Evolutionary conservation across 2,888 invertebrate species (phyloP).

Genomic region (Tachina fera): DNA sequence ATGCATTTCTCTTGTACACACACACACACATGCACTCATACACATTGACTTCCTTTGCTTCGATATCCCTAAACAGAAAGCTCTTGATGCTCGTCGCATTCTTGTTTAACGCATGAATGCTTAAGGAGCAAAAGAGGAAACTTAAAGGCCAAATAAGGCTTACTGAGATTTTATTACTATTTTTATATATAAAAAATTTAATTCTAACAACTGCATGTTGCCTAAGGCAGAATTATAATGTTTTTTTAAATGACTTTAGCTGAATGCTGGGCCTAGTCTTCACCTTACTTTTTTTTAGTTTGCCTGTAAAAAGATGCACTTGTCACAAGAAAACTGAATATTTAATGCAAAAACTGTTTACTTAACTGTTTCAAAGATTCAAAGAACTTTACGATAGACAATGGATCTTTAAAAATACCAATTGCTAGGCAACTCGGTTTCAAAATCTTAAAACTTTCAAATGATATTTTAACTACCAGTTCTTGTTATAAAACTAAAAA

Average conservation of each 20-base stretch:
- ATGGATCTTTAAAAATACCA: background rate
- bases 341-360: background rate
- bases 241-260: background rate
- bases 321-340: background rate
- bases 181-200: background rate
- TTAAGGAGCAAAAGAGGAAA: background rate
- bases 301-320: constrained; percentile 8
- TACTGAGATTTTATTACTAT: background rate
- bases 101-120: constrained; percentile 55
- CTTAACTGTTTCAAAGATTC: background rate
- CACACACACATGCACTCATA: constrained; percentile 13
- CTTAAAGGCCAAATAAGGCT: background rate
- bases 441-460: too few species aligned
- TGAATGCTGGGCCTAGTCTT: background rate
- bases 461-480: too few species aligned
- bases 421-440: too few species aligned
- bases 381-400: background rate
- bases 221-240: background rate
- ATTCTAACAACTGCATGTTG: too few species aligned
- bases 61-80: constrained; percentile 3
- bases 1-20: constrained; percentile 18
- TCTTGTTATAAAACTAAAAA: too few species aligned
- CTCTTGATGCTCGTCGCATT: constrained; percentile 14
- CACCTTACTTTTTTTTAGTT: background rate
- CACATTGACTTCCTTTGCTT: constrained; percentile 1